These are phyloP conservation scores for Menura novaehollandiae DNA, from an alignment of 2,113 vertebrate species.

Conservation along the genomic window DNA sequence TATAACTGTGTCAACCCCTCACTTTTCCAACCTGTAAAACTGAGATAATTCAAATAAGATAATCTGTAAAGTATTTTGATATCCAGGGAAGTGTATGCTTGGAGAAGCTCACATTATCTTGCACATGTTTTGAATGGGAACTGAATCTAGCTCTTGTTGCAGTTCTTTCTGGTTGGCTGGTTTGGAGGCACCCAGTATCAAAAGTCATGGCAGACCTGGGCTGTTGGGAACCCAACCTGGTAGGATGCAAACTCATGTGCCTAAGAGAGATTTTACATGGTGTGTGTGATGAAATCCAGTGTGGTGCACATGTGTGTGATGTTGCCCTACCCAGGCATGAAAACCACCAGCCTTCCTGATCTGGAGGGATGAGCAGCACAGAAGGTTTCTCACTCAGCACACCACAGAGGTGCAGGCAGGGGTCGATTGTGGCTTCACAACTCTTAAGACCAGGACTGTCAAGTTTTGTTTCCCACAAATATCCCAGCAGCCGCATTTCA, in stretches of 20 bases:
- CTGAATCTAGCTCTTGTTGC: not conserved
- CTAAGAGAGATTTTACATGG: not conserved
- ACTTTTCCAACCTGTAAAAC: not conserved
- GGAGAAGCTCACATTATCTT: not conserved
- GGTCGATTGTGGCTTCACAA: not conserved
- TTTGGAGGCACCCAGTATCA: not conserved
- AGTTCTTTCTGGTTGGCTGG: not conserved
- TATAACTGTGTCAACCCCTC: not conserved
- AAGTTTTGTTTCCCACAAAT: not conserved
- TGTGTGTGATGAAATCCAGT: not conserved
- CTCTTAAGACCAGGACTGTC: not conserved
- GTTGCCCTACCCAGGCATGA: not conserved
- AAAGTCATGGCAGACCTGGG: not conserved
- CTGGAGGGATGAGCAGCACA: fast-evolving
- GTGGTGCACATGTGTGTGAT: fast-evolving
- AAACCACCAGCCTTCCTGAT: not conserved
- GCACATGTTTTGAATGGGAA: not conserved
- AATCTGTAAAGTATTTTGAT: not conserved
- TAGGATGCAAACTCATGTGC: not conserved
- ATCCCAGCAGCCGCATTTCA: not conserved
- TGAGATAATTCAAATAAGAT: not conserved
- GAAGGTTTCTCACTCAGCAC: not conserved
- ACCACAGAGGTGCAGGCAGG: not conserved
- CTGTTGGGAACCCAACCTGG: not conserved
- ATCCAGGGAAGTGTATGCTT: not conserved